Evolutionary conservation across 2,113 vertebrate species (phyloP), one percentile per base, ranked within the genome.

Genomic region (Triplophysa tibetana): DNA sequence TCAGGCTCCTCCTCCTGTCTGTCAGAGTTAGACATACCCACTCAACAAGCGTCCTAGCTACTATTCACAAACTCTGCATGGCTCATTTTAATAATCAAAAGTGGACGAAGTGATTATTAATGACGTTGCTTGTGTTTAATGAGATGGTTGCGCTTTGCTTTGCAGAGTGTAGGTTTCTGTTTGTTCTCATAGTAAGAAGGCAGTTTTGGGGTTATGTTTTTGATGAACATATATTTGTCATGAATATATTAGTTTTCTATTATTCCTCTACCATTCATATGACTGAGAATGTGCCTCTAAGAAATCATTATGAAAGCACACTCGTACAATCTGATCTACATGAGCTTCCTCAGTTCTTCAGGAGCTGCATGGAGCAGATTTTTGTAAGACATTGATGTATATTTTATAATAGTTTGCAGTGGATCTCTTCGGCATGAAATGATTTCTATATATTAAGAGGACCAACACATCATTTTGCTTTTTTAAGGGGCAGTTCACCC

Each of bases 141-240:
- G 45, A 66, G 74, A 83, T 23, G n/a, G 58, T 75, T 75, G 52
- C 61, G 62, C 62, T 79, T 80, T 81, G 79, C 81, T 76, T 76
- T 83, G 84, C 82, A 83, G 79, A 76, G 81, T 83, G 81, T 81
- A 70, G 75, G 74, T 84, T 77, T 75, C 75, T 84, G 61, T 65
- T 69, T 69, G 83, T 79, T 76, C 50, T 77, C 52, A 54, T 54
- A 41, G 81, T 80, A 60, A 26, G 26, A 43, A 75, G 72, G 65
- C 66, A 54, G 45, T n/a, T 83, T 52, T 64, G 43, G 45, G 61
- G 38, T 7, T 79, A 23, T 73, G 63, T 79, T 82, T 77, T 45
- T 77, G 78, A 81, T 81, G 75, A 70, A 76, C 61, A 23, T 75
- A 81, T 82, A 19, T 21, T 58, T 58, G 54, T 58, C 3, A 58